Evolutionary conservation across 2,797 vertebrate species (phyloP).

Genomic region (Menidia menidia): DNA sequence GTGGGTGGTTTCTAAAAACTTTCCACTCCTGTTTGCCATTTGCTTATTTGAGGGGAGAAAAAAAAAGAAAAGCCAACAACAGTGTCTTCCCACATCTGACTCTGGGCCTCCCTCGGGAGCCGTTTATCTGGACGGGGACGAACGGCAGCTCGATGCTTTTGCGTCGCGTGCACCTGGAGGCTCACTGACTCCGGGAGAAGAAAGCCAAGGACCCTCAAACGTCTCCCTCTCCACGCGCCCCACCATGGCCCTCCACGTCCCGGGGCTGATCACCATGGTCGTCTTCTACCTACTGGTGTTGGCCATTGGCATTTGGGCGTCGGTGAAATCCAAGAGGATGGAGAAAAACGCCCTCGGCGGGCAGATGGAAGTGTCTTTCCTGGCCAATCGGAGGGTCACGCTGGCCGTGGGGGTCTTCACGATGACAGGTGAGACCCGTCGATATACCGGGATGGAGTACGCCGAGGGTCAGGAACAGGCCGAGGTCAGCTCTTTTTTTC

Average conservation of each 20-base stretch:
- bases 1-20: too few relatives aligned
- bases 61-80: too few relatives aligned
- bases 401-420: constrained; percentile 52
- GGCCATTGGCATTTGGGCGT: constrained; percentile 55
- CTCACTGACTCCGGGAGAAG: background rate
- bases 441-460: background rate
- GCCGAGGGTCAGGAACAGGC: too few relatives aligned
- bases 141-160: too few relatives aligned
- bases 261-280: constrained; percentile 33
- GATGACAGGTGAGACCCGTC: constrained; percentile 35
- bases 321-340: constrained; percentile 55
- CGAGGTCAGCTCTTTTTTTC: background rate
- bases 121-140: too few relatives aligned
- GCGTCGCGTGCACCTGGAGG: too few relatives aligned
- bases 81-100: too few relatives aligned
- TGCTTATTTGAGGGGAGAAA: too few relatives aligned
- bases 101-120: too few relatives aligned
- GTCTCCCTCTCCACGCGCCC: background rate
- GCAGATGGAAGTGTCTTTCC: constrained; percentile 11
- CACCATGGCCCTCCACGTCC: constrained; percentile 45
- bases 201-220: background rate
- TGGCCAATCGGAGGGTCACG: background rate
- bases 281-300: constrained; percentile 54
- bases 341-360: constrained; percentile 2
- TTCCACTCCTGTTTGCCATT: too few relatives aligned